Evolutionary conservation across 1,140 invertebrate genomes (phyloP), one percentile per base, ranked within the genome.

Genomic region (Drosophila grimshawi): DNA sequence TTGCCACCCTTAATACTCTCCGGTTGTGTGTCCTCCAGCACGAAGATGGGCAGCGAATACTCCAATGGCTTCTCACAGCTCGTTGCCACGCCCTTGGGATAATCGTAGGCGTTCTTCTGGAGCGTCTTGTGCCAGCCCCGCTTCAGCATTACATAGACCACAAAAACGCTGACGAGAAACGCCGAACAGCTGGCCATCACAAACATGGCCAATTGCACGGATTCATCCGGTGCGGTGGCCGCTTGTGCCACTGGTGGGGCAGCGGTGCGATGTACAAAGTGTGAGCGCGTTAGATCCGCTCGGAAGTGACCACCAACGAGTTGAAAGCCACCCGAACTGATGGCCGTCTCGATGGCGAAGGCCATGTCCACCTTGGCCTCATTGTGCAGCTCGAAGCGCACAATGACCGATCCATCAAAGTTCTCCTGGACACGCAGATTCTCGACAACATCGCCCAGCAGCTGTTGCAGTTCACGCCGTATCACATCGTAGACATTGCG

Each of bases 391-490:
- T 92, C 92, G 46, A 92, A 92, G 10, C 82, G 80, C 27, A 92
- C 81, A 3, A 86, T 78, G 0, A 79, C 83, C 0, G 79, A 81
- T 2, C 92, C 92, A 49, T 92, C 92, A 4, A 90, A 78, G 76
- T 92, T 92, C 70, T 92, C 92, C 64, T 92, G 92, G 2, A 92
- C 92, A 2, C 92, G 83, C n/a, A 92, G 60, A 72, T 92, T 92
- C 63, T 92, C 92, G 6, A 86, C 71, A 0, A 68, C 68, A 7
- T 83, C 78, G 7, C 91, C 91, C n/a, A 92, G 72, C 4, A 92
- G 48, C 52, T 91, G 82, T 35, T 76, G 77, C 35, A 92, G 52
- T 33, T 92, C 92, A 2, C 68, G 41, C 0, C 82, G 72, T 10
- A 92, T 80, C 33, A 78, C 77, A 32, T 92, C 92, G 30, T 92